Conservation (phyloP, 2,888 invertebrate genomes). For the Pseudococcus longispinus region DNA sequence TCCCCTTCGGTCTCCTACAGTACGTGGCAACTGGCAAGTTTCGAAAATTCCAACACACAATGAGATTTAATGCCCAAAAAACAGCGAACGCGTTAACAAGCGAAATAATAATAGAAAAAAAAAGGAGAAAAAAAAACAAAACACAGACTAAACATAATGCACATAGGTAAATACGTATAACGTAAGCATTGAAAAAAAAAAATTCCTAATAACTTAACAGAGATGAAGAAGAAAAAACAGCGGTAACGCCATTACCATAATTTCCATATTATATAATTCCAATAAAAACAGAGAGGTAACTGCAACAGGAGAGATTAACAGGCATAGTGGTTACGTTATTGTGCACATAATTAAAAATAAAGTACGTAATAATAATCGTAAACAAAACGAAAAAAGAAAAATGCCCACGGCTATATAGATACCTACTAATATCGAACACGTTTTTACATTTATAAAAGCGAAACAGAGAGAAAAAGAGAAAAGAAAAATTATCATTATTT, state of each 20-base stretch:
- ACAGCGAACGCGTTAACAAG: not conserved
- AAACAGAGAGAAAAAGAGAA: not conserved
- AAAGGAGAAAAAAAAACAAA: not conserved
- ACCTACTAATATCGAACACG: constrained; percentile 26
- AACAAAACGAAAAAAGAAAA: constrained; percentile 40
- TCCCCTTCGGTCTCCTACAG: not conserved
- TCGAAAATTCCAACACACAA: not conserved
- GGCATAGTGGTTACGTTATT: constrained; percentile 34
- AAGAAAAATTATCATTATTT: not conserved
- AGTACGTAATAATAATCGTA: constrained; percentile 23
- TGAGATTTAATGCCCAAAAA: constrained; percentile 36
- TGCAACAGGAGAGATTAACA: constrained; percentile 35
- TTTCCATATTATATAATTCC: not conserved
- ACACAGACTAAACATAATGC: constrained; percentile 42
- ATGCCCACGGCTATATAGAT: constrained; percentile 5
- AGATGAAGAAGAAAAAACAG: not conserved
- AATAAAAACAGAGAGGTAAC: constrained; percentile 18
- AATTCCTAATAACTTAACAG: constrained; percentile 6
- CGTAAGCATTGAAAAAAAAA: not conserved
- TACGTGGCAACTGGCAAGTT: not conserved
- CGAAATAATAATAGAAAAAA: not conserved
- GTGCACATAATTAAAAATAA: constrained; percentile 35
- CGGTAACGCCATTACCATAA: constrained; percentile 37
- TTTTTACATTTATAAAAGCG: not conserved
- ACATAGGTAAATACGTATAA: constrained; percentile 22